Evolutionary conservation across 2,797 vertebrate genomes (phyloP), one percentile per base, ranked within the genome.

Genomic region (Apogon hyalosoma): DNA sequence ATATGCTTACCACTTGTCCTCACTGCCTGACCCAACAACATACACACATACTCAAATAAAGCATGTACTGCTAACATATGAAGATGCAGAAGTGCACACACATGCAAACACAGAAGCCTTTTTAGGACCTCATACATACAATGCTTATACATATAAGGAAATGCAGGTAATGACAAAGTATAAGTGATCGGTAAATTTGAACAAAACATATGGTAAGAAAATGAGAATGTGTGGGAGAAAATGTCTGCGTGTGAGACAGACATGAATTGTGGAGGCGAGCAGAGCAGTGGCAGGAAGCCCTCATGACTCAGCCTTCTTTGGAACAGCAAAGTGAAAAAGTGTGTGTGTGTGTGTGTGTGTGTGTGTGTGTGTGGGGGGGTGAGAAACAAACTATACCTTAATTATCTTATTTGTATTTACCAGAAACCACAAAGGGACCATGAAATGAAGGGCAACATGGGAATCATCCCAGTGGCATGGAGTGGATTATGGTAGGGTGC

Each of bases 231-330:
- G 85, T 69, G 71, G 78, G 71, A 79, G 77, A 77, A 75, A 73
- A 63, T 45, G 69, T 74, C 55, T 68, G 64, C 68, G 63, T 74
- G 80, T 72, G 69, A 88, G 83, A 83, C 73, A 84, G 80, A 85
- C 76, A 85, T 84, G 74, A 86, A 87, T 77, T 80, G 82, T 85
- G 83, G 84, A 92, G 88, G 90, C 75, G 81, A 85, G 72, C 75
- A 15, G 71, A 75, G 75, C 83, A 43, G 76, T 78, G 63, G 81
- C 86, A 90, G 89, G 88, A 90, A 90, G 87, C 79, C 57, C 71
- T 69, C 70, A 73, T 90, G 90, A 91, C 85, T 88, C 88, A 91
- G 82, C 54, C 79, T 92, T 90, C 89, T 82, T 51, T 74, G 83
- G 86, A 90, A 64, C 70, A 73, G 74, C 46, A 19, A 59, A 73